phyloP scores from a whole-genome alignment of 2,888 invertebrate genomes.

The Blera fallax region DNA sequence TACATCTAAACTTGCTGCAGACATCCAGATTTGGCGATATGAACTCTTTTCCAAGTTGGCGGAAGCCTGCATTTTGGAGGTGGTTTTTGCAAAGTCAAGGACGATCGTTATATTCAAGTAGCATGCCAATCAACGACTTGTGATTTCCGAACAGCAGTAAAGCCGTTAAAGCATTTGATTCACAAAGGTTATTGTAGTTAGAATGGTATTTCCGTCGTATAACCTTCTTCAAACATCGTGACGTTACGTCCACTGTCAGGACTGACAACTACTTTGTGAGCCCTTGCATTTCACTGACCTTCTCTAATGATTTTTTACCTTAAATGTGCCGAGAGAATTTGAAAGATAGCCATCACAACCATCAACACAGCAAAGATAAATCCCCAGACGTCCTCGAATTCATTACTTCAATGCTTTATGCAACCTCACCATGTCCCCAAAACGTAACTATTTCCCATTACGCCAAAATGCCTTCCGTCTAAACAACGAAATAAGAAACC shows the following conservation, averaged over 20 bases:
- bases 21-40: too few relatives aligned
- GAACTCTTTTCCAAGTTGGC: too few relatives aligned
- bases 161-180: too few relatives aligned
- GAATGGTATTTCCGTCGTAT: too few relatives aligned
- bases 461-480: conserved; percentile 34
- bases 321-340: background rate
- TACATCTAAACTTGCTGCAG: too few relatives aligned
- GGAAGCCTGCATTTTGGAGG: too few relatives aligned
- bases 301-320: background rate
- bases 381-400: background rate
- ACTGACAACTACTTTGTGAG: background rate
- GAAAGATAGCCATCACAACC: background rate
- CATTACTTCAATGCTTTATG: conserved; percentile 5
- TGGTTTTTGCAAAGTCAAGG: too few relatives aligned
- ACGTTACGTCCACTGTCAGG: background rate
- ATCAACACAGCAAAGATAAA: background rate
- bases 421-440: conserved; percentile 2
- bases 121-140: too few relatives aligned
- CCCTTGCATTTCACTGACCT: background rate
- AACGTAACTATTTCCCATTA: conserved; percentile 54
- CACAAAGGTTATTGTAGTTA: too few relatives aligned
- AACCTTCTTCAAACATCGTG: too few relatives aligned
- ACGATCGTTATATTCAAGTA: too few relatives aligned
- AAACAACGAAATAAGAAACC: conserved; percentile 24
- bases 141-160: too few relatives aligned